A percentile compares a stretch with the other conserved stretches of the same genome.
phyloP scores from a whole-genome alignment of 1,140 invertebrate genomes.

The Glomeris maerens region DNA sequence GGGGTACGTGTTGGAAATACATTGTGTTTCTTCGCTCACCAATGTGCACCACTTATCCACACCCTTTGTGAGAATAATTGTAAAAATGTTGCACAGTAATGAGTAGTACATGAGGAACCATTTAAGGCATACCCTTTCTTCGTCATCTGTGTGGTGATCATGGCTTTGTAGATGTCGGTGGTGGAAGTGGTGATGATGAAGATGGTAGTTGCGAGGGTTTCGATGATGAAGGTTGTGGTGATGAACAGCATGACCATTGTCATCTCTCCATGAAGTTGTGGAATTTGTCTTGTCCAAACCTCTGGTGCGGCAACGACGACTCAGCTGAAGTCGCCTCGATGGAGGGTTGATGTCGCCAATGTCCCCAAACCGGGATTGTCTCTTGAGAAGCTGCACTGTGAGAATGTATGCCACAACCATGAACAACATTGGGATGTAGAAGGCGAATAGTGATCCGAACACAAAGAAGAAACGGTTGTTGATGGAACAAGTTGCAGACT shows the following conservation, averaged over 20 bases:
- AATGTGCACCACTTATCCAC: no score
- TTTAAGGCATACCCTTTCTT: no score
- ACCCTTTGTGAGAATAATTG: no score
- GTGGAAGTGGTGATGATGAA: background rate
- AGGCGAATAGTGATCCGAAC: slow-evolving; percentile 70
- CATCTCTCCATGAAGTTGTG: background rate
- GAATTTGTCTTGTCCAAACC: background rate
- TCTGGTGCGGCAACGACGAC: background rate
- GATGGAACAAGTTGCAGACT: slow-evolving; percentile 57
- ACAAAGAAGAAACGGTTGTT: slow-evolving; percentile 75
- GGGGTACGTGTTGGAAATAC: no score
- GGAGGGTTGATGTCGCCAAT: no score
- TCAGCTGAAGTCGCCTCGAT: slow-evolving; percentile 3
- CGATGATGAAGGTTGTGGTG: background rate
- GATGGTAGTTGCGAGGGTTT: background rate
- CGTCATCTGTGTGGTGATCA: background rate
- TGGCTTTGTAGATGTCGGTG: background rate
- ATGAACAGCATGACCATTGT: background rate
- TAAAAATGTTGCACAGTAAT: no score
- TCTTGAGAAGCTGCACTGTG: slow-evolving; percentile 64
- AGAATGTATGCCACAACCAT: slow-evolving; percentile 47
- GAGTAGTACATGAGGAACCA: no score
- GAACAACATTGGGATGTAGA: slow-evolving; percentile 40
- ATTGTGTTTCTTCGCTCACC: no score
- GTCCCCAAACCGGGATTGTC: slow-evolving; percentile 26